These are phyloP conservation scores for Neopipo cinnamomea DNA, from an alignment of 2,113 vertebrate genomes.

Conservation along the genomic window DNA sequence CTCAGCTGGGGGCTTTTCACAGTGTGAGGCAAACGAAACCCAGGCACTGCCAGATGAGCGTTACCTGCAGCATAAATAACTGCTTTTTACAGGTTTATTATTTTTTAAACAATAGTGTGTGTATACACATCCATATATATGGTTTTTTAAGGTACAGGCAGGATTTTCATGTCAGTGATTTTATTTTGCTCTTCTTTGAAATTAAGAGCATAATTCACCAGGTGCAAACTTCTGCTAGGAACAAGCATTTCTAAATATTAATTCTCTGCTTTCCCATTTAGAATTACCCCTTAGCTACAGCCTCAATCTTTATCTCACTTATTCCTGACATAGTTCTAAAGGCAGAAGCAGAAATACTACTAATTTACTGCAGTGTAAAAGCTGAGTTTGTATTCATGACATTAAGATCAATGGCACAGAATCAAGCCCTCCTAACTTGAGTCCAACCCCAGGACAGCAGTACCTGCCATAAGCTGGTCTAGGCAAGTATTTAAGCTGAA, in stretches of 20 bases:
- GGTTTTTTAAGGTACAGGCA: neutral
- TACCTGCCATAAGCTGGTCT: neutral
- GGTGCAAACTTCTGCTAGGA: neutral
- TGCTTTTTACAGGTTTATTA: neutral
- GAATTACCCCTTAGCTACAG: neutral
- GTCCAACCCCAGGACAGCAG: neutral
- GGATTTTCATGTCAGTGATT: neutral
- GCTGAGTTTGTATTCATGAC: neutral
- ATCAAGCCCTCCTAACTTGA: neutral
- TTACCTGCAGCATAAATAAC: neutral
- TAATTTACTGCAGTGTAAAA: neutral
- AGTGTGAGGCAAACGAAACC: neutral
- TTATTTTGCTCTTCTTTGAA: neutral
- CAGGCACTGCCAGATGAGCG: neutral
- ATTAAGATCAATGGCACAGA: neutral
- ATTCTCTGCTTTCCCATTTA: neutral
- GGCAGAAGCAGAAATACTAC: neutral
- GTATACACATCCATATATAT: neutral
- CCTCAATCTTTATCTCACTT: neutral
- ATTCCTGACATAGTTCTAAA: neutral
- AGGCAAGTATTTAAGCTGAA: neutral
- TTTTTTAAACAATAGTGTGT: neutral
- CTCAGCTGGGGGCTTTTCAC: neutral
- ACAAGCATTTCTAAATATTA: neutral
- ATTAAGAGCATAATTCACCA: neutral